Percentiles rank a stretch among this genome's conserved stretches.
Evolutionary conservation across 2,113 vertebrate species (phyloP).

Genomic region (Pungitius pungitius): DNA sequence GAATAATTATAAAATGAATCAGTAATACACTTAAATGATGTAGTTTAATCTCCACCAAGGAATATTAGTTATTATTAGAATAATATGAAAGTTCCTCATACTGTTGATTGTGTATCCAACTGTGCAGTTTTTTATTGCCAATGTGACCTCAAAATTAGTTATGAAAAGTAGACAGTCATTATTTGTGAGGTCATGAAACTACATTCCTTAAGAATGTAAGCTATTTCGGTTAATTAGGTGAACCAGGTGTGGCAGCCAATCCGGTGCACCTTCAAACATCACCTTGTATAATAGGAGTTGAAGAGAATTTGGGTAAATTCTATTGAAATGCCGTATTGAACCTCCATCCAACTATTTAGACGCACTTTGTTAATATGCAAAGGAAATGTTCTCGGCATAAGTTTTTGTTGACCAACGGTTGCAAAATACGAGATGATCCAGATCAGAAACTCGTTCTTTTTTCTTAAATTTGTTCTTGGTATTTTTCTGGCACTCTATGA

Average conservation of each 20-base stretch:
- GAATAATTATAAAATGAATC: background rate
- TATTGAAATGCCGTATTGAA: background rate
- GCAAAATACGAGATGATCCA: background rate
- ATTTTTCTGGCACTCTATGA: background rate
- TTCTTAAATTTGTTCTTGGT: background rate
- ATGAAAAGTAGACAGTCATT: background rate
- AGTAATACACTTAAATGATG: background rate
- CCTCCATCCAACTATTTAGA: background rate
- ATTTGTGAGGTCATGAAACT: background rate
- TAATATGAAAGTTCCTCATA: background rate
- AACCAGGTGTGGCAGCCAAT: background rate
- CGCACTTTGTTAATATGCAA: background rate
- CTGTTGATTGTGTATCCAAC: background rate
- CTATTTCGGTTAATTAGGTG: background rate
- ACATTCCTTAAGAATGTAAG: background rate
- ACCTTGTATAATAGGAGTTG: background rate
- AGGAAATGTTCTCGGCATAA: background rate
- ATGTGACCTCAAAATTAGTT: background rate
- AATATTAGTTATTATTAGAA: background rate
- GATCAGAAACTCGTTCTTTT: background rate
- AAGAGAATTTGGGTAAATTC: background rate
- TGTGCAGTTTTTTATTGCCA: background rate
- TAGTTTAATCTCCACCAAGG: slow-evolving; percentile 6
- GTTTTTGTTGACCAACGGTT: background rate
- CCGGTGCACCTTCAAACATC: background rate